Evolutionary conservation across 2,113 vertebrate genomes (phyloP).

Genomic region (Nycticebus coucang): DNA sequence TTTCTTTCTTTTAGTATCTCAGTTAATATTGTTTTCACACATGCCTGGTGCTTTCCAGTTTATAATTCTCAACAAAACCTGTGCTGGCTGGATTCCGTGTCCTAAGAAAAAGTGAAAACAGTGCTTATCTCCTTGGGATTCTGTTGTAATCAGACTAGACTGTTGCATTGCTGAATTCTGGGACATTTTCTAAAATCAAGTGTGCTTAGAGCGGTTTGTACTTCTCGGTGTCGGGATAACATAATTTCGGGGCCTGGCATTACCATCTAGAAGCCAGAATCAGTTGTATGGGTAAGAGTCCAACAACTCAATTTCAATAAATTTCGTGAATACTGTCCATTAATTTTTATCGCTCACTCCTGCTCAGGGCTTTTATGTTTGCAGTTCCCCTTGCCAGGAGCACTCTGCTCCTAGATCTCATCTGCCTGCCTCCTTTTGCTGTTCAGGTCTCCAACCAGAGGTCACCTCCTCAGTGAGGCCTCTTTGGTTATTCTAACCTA

Average conservation of each 20-base stretch:
- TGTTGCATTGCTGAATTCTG: background rate
- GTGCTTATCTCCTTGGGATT: conserved; percentile 33
- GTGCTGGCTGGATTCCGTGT: conserved; percentile 38
- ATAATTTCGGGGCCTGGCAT: conserved; percentile 4
- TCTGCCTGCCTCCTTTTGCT: background rate
- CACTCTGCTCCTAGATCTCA: background rate
- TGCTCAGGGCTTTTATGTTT: conserved; percentile 1
- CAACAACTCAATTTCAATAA: conserved; percentile 21
- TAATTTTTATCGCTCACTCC: conserved; percentile 45
- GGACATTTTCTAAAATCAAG: conserved; percentile 47
- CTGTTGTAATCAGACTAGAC: background rate
- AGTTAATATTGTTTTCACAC: background rate
- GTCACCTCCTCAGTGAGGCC: conserved; percentile 23
- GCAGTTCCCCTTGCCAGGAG: background rate
- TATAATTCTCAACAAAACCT: conserved; percentile 14
- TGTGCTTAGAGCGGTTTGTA: background rate
- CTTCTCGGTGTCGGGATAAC: background rate
- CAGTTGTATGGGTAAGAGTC: background rate
- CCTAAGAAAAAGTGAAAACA: conserved; percentile 30
- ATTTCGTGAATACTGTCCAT: background rate
- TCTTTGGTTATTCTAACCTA: background rate
- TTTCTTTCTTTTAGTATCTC: background rate
- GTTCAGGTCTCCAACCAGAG: background rate
- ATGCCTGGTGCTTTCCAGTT: background rate
- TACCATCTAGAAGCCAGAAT: conserved; percentile 49